A percentile compares a stretch with the other conserved stretches of the same genome.
These are phyloP conservation scores for Balanococcus diminutus DNA, from an alignment of 2,888 invertebrate species.

Conservation along the genomic window DNA sequence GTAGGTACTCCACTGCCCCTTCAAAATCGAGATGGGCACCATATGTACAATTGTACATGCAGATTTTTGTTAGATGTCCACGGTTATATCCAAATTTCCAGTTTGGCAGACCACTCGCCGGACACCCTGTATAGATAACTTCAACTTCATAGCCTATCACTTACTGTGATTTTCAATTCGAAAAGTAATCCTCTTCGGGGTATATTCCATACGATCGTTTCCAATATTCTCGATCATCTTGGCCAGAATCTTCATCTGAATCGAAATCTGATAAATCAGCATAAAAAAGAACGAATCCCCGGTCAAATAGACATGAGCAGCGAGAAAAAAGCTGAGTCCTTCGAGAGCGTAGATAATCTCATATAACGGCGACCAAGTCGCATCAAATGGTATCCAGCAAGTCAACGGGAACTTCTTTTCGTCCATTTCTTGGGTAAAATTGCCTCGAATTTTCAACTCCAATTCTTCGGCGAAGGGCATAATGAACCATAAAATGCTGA, in stretches of 20 bases:
- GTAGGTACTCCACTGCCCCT: too few relatives aligned
- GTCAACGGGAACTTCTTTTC: slow-evolving; percentile 49
- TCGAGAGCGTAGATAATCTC: slow-evolving; percentile 54
- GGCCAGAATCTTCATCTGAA: slow-evolving; percentile 55
- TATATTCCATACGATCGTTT: background rate
- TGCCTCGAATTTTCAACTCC: background rate
- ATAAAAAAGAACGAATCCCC: slow-evolving; percentile 57
- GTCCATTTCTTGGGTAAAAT: background rate
- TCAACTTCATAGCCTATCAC: background rate
- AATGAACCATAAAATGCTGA: background rate
- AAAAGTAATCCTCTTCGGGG: background rate
- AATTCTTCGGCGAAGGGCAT: slow-evolving; percentile 1
- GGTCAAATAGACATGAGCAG: slow-evolving; percentile 57
- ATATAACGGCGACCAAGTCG: slow-evolving; percentile 45
- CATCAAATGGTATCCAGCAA: slow-evolving; percentile 56
- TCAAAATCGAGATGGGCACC: too few relatives aligned
- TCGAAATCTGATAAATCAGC: slow-evolving; percentile 56
- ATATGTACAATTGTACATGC: too few relatives aligned
- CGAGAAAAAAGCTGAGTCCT: slow-evolving; percentile 44
- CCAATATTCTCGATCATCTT: slow-evolving; percentile 40
- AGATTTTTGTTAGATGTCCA: too few relatives aligned
- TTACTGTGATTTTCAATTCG: background rate
- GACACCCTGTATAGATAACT: too few relatives aligned
- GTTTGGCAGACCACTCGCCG: too few relatives aligned
- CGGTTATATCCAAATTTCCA: too few relatives aligned